A percentile compares a stretch with the other conserved stretches of the same genome.
phyloP scores from a whole-genome alignment of 2,113 vertebrate species.

The Riparia riparia region DNA sequence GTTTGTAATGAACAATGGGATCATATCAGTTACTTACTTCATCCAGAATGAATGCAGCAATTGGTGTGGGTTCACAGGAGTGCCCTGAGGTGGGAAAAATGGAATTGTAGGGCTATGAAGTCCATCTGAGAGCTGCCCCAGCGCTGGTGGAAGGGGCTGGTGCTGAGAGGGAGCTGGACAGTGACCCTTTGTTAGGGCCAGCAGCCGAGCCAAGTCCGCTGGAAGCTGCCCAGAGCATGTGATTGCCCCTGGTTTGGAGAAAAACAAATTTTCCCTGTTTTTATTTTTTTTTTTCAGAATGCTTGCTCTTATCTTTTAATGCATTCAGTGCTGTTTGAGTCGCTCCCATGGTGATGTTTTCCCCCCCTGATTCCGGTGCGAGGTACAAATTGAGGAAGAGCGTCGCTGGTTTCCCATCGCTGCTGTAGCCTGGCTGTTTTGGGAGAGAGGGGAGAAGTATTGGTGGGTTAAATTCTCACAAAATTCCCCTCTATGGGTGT shows the following conservation, averaged over 20 bases:
- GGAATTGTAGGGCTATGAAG: accelerated
- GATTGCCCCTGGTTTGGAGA: not conserved
- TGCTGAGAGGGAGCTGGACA: not conserved
- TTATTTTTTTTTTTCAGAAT: not conserved
- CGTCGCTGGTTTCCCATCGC: accelerated
- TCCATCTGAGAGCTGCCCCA: not conserved
- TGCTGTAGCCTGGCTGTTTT: not conserved
- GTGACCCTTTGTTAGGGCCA: constrained; percentile 51
- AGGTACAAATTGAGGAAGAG: not conserved
- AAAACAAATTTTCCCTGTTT: constrained; percentile 48
- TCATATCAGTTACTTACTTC: accelerated
- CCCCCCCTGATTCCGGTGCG: not conserved
- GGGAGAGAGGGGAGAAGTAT: not conserved
- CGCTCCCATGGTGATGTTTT: not conserved
- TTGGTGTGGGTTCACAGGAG: not conserved
- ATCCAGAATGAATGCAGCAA: accelerated
- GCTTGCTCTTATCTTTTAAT: not conserved
- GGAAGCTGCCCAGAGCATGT: not conserved
- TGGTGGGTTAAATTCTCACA: not conserved
- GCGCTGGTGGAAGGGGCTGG: not conserved
- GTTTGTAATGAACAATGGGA: accelerated
- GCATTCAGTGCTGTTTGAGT: not conserved
- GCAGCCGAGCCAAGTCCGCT: not conserved
- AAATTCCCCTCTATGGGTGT: not conserved
- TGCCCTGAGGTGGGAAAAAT: not conserved